Conservation (phyloP, 2,113 vertebrate genomes). For the Pelodiscus sinensis region DNA sequence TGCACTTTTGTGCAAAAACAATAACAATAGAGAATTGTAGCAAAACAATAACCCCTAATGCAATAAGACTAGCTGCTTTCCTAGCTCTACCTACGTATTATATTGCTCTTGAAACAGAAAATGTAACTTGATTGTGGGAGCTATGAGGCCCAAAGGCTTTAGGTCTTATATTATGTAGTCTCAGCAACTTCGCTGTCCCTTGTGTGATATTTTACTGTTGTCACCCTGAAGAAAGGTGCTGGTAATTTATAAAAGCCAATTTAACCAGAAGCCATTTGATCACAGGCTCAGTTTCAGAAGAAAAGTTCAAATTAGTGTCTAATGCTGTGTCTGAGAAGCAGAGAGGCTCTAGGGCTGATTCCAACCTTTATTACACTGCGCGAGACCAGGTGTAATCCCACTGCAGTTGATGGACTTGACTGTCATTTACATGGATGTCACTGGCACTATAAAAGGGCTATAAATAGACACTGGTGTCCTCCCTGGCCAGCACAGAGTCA, state of each 20-base stretch:
- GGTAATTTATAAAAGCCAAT: background rate
- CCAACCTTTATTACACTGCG: background rate
- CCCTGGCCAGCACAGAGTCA: background rate
- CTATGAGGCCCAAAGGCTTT: constrained; percentile 21
- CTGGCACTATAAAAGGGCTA: background rate
- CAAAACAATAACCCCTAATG: background rate
- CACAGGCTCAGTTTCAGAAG: constrained; percentile 20
- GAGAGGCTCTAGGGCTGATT: background rate
- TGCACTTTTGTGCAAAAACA: constrained; percentile 2
- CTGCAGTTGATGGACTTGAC: background rate
- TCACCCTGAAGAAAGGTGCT: constrained; percentile 11
- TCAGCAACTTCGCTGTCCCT: background rate
- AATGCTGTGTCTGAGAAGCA: background rate
- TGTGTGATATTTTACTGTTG: background rate
- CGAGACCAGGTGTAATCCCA: background rate
- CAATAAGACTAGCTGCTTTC: constrained; percentile 29
- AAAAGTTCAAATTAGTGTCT: background rate
- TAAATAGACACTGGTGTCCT: background rate
- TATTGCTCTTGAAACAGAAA: constrained; percentile 37
- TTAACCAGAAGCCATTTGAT: background rate
- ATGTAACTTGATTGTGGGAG: constrained; percentile 41
- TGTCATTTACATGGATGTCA: background rate
- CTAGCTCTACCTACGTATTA: background rate
- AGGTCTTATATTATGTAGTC: constrained; percentile 29
- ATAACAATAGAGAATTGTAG: background rate